phyloP scores from a whole-genome alignment of 2,797 vertebrate species.

The Atherinosoma microstoma region DNA sequence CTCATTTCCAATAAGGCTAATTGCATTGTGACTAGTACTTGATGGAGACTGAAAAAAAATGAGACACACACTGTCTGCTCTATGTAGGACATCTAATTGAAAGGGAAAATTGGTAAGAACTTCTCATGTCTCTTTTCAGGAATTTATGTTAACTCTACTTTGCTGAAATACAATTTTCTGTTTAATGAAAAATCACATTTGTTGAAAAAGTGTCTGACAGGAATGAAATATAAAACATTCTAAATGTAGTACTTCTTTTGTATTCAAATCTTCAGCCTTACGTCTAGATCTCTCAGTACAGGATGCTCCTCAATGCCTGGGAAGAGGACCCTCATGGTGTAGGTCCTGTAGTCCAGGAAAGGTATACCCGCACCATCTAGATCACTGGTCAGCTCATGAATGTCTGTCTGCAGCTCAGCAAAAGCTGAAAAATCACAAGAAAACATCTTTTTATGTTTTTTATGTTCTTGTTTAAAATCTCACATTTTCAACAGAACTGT shows the following conservation, averaged over 20 bases:
- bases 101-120: conserved; percentile 21
- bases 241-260: not conserved
- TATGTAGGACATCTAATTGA: conserved; percentile 6
- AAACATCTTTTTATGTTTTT: not conserved
- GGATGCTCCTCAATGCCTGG: conserved; percentile 98
- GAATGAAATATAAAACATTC: not conserved
- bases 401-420: conserved; percentile 98
- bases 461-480: not conserved
- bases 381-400: conserved; percentile 97
- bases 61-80: conserved; percentile 14
- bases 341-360: conserved; percentile 96
- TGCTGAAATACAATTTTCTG: not conserved
- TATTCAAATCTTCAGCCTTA: conserved; percentile 55
- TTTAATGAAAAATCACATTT: not conserved
- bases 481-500: not conserved
- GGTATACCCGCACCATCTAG: conserved; percentile 97
- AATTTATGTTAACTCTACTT: not conserved
- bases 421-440: conserved; percentile 84
- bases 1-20: conserved; percentile 67
- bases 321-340: conserved; percentile 98
- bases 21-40: conserved; percentile 60
- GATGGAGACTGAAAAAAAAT: conserved; percentile 43
- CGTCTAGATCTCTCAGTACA: conserved; percentile 97
- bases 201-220: not conserved
- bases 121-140: not conserved